Percentiles rank a stretch among this genome's conserved stretches.
Conservation (phyloP, 2,888 invertebrate genomes). For the Autographa gamma region DNA sequence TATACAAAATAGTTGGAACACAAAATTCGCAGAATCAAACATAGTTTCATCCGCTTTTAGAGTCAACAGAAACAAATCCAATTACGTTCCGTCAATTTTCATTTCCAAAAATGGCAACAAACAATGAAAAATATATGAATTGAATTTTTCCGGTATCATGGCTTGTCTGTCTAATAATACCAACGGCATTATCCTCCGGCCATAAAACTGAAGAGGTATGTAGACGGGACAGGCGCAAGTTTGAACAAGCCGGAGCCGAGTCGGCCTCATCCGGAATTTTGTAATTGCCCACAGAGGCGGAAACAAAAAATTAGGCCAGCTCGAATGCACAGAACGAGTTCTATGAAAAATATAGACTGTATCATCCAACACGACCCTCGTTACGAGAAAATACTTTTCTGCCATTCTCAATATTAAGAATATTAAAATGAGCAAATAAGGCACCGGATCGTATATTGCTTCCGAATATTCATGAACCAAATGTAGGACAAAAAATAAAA, state of each 20-base stretch:
- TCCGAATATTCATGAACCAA: slow-evolving; percentile 50
- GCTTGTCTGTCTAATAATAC: slow-evolving; percentile 8
- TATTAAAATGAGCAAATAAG: slow-evolving; percentile 53
- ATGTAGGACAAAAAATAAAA: slow-evolving; percentile 41
- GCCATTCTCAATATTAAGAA: slow-evolving; percentile 49
- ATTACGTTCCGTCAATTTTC: not conserved
- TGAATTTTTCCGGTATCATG: not conserved
- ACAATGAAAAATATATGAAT: not conserved
- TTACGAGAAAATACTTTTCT: slow-evolving; percentile 52
- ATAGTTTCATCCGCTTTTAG: not conserved
- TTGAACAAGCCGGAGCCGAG: slow-evolving; percentile 64
- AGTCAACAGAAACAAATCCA: slow-evolving; percentile 5
- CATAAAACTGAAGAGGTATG: slow-evolving; percentile 29
- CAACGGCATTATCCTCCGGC: not conserved
- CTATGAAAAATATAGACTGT: slow-evolving; percentile 56
- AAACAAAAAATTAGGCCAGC: slow-evolving; percentile 66
- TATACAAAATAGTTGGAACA: not conserved
- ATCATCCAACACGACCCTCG: slow-evolving; percentile 48
- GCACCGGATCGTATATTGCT: slow-evolving; percentile 22
- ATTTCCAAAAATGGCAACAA: not conserved
- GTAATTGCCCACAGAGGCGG: slow-evolving; percentile 70
- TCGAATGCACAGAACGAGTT: slow-evolving; percentile 59
- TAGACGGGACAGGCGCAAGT: slow-evolving; percentile 60
- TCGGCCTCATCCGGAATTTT: slow-evolving; percentile 68
- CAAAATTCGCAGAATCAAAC: not conserved